phyloP scores from a whole-genome alignment of 2,797 vertebrate species.

The Mormyrus hasselquistii region DNA sequence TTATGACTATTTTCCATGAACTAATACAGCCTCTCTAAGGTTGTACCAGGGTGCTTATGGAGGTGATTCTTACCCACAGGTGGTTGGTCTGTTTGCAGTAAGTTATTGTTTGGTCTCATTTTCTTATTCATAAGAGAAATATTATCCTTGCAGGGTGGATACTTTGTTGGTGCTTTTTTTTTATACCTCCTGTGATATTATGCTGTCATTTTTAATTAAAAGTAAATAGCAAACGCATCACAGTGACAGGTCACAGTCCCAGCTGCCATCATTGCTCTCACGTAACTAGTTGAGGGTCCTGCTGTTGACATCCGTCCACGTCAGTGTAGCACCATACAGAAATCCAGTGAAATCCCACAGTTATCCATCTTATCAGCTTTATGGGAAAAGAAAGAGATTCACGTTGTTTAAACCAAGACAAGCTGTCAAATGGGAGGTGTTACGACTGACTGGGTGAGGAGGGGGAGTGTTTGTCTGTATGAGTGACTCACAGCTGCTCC shows the following conservation, averaged over 20 bases:
- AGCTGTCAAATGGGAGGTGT: not conserved
- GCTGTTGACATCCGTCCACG: not conserved
- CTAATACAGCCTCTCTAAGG: not conserved
- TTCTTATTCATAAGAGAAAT: not conserved
- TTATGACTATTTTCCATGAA: not conserved
- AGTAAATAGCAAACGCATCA: not conserved
- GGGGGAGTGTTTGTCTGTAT: not conserved
- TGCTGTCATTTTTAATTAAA: constrained; percentile 6
- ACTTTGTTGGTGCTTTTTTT: not conserved
- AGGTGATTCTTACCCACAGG: not conserved
- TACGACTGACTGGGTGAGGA: not conserved
- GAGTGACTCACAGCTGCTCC: not conserved
- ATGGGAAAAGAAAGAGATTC: not conserved
- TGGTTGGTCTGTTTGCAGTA: not conserved
- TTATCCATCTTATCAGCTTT: not conserved
- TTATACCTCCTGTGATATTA: not conserved
- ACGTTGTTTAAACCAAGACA: not conserved
- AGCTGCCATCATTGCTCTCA: not conserved
- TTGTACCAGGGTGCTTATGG: not conserved
- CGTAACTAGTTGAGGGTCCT: not conserved
- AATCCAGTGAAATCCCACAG: not conserved
- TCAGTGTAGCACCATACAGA: not conserved
- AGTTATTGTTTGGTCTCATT: not conserved
- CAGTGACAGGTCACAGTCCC: not conserved
- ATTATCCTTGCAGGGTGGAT: not conserved